These are phyloP conservation scores for Nematopogon swammerdamellus DNA, from an alignment of 2,888 invertebrate species.

Conservation along the genomic window DNA sequence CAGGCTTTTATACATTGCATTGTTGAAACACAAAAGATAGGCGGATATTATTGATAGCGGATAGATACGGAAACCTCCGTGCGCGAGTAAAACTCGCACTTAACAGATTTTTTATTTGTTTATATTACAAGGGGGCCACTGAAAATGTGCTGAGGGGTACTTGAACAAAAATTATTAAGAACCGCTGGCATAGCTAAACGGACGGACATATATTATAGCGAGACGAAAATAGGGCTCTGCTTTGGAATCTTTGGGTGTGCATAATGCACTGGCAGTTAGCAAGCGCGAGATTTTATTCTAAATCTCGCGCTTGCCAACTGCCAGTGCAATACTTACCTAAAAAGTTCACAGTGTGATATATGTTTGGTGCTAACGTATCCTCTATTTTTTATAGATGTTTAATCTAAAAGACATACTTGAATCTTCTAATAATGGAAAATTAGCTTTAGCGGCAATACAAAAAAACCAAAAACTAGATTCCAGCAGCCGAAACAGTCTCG, in stretches of 20 bases:
- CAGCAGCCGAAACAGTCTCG: not conserved
- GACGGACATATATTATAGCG: not conserved
- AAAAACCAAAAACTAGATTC: not conserved
- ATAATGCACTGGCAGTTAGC: not conserved
- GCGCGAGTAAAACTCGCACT: too few relatives aligned
- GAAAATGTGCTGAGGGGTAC: too few relatives aligned
- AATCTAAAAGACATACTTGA: not conserved
- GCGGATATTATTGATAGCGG: too few relatives aligned
- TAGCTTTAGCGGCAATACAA: not conserved
- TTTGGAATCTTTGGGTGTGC: not conserved
- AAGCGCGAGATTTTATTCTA: too few relatives aligned
- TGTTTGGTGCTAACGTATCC: not conserved
- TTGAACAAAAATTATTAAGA: too few relatives aligned
- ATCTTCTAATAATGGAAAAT: not conserved
- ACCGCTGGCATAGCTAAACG: too few relatives aligned
- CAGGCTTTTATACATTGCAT: too few relatives aligned
- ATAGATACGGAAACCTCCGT: too few relatives aligned
- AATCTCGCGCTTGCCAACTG: too few relatives aligned
- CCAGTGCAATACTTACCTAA: not conserved
- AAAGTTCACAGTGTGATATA: not conserved
- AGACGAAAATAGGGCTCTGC: not conserved
- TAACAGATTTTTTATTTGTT: too few relatives aligned
- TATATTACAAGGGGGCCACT: too few relatives aligned
- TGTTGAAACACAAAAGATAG: too few relatives aligned
- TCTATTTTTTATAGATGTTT: not conserved